Evolutionary conservation across 2,797 vertebrate genomes (phyloP).

Genomic region (Psittacula derbiana): DNA sequence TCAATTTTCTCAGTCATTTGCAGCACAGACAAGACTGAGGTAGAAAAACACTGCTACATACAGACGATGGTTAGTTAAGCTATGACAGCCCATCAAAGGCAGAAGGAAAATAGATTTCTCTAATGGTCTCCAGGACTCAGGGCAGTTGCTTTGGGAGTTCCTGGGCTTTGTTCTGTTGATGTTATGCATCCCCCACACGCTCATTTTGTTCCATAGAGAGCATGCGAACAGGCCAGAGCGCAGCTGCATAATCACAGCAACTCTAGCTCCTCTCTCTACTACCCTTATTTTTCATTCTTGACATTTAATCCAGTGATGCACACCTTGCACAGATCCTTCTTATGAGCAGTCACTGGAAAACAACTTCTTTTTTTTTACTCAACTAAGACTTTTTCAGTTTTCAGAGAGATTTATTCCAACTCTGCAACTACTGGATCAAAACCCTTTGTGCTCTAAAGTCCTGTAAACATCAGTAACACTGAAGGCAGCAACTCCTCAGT

Average conservation of each 20-base stretch:
- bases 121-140: not conserved
- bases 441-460: not conserved
- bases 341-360: not conserved
- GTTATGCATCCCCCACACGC: rapidly evolving
- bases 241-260: not conserved
- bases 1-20: not conserved
- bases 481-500: not conserved
- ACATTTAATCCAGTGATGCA: not conserved
- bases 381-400: not conserved
- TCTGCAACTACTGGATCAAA: not conserved
- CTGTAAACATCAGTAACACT: not conserved
- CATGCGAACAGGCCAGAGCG: not conserved
- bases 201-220: not conserved
- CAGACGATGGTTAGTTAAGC: not conserved
- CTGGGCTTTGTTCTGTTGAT: not conserved
- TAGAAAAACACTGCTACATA: not conserved
- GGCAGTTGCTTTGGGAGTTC: not conserved
- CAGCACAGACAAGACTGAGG: not conserved
- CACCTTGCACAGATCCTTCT: not conserved
- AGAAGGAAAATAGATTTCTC: not conserved
- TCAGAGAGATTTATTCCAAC: not conserved
- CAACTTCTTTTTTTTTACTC: not conserved
- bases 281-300: conserved; percentile 27
- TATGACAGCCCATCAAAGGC: conserved; percentile 5
- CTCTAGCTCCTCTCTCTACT: not conserved